Base-by-base conservation (phyloP, 2,113 vertebrate species). In the Synodontis membranacea region DNA sequence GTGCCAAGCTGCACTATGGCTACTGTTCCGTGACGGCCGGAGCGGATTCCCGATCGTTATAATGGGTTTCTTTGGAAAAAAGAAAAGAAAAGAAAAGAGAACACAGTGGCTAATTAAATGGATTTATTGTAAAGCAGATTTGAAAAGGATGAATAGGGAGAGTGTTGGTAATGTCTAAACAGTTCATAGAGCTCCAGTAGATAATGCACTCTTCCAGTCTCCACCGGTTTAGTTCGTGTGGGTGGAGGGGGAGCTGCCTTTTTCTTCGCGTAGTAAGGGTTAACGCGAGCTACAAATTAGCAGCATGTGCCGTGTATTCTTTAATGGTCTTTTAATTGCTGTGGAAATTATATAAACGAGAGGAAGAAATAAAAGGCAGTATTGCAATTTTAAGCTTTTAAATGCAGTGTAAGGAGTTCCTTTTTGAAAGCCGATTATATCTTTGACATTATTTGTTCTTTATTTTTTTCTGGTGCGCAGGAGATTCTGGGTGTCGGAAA, bases 401-500 rank as follows among this genome's bases (percentile, higher is more conserved):
- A 52, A n/a, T n/a, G 12, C 31, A 21, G 44, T 12, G n/a, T 7
- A 23, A 39, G 2, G 0, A 17, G 3, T 8, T 46, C 42, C 3
- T 28, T 48, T 48, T 48, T 46, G 28, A 52, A 66, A 54, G 34
- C 58, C 34, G 23, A 21, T 72, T 78, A 19, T 66, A 34, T 86
- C 81, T 90, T 83, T 87, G 86, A 85, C 89, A 86, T 90, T 91
- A 60, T 83, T 85, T 80, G n/a, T 88, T 90, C 83, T 84, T 87
- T 86, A 34, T 83, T 54, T 86, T n/a, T n/a, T n/a, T n/a, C n/a
- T 81, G 7, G 28, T 23, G 12, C 74, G 83, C 85, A 99, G 98
- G 95, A 97, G 87, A 93, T 96, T 88, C 93, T 97, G 92, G 96
- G 96, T 90, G 91, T 94, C 58, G 95, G 94, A 91, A 93, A 94